Percentiles rank a stretch among this genome's conserved stretches.
Evolutionary conservation across 1,140 invertebrate genomes (phyloP).

Genomic region (Eubasilissa regina): DNA sequence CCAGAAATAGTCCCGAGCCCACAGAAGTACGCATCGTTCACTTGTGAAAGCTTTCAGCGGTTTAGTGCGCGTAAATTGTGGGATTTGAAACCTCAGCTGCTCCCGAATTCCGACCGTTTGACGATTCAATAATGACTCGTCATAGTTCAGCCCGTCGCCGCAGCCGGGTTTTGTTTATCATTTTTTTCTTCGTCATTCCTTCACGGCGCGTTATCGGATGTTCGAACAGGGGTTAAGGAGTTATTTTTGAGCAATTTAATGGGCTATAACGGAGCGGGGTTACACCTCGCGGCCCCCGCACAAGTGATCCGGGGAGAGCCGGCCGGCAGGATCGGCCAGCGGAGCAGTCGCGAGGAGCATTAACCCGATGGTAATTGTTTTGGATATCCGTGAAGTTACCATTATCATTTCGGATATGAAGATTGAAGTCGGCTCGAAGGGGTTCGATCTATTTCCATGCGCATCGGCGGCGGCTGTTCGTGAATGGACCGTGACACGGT

Average conservation of each 20-base stretch:
- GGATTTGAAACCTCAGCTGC: constrained; percentile 49
- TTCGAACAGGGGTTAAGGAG: constrained; percentile 50
- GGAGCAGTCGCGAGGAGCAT: constrained; percentile 43
- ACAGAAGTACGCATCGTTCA: constrained; percentile 9
- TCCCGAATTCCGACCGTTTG: constrained; percentile 45
- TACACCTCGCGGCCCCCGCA: constrained; percentile 23
- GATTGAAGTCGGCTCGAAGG: constrained; percentile 26
- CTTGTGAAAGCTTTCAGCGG: constrained; percentile 44
- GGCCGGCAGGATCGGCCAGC: not conserved
- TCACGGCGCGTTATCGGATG: constrained; percentile 52
- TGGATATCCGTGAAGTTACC: constrained; percentile 56
- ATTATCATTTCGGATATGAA: constrained; percentile 51
- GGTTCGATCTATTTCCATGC: constrained; percentile 44
- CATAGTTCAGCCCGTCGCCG: constrained; percentile 44
- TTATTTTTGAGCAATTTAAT: constrained; percentile 56
- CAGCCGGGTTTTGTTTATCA: constrained; percentile 48
- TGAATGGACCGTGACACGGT: constrained; percentile 49
- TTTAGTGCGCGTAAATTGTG: constrained; percentile 50
- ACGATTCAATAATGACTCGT: constrained; percentile 54
- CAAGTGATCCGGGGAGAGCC: constrained; percentile 25
- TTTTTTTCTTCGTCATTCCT: constrained; percentile 51
- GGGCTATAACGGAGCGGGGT: constrained; percentile 54
- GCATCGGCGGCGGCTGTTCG: constrained; percentile 37
- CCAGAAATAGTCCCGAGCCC: constrained; percentile 19
- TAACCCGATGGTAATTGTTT: constrained; percentile 52